A percentile compares a stretch with the other conserved stretches of the same genome.
Conservation (phyloP, 2,113 vertebrate genomes). For the Excalfactoria chinensis region DNA sequence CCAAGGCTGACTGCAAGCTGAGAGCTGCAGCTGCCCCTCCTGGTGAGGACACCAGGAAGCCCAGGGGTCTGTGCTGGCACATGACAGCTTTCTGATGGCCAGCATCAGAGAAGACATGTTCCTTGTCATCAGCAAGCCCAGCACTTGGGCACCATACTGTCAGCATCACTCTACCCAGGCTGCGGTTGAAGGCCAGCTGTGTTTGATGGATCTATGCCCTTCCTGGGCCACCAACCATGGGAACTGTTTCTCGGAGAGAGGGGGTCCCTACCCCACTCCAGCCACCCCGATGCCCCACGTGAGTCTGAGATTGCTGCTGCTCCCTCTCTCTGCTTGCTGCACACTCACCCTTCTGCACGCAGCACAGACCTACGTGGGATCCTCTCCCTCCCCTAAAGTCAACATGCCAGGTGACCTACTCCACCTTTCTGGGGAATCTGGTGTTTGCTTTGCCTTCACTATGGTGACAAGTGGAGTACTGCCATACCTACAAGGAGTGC, state of each 20-base stretch:
- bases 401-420: neutral
- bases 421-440: conserved; percentile 43
- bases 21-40: neutral
- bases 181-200: neutral
- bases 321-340: neutral
- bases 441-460: conserved; percentile 53
- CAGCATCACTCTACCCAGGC: neutral
- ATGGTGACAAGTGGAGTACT: neutral
- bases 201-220: neutral
- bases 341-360: neutral
- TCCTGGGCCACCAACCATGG: rapidly evolving
- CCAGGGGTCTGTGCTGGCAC: neutral
- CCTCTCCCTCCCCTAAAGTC: conserved; percentile 10
- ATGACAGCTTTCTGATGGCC: neutral
- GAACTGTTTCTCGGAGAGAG: neutral
- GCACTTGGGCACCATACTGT: neutral
- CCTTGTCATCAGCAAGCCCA: rapidly evolving
- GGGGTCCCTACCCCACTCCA: rapidly evolving
- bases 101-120: neutral
- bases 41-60: neutral
- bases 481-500: neutral
- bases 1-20: neutral
- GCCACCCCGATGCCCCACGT: neutral
- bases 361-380: neutral
- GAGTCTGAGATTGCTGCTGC: neutral